Base-by-base conservation (phyloP, 2,888 invertebrate genomes). In the Carcina quercana region DNA sequence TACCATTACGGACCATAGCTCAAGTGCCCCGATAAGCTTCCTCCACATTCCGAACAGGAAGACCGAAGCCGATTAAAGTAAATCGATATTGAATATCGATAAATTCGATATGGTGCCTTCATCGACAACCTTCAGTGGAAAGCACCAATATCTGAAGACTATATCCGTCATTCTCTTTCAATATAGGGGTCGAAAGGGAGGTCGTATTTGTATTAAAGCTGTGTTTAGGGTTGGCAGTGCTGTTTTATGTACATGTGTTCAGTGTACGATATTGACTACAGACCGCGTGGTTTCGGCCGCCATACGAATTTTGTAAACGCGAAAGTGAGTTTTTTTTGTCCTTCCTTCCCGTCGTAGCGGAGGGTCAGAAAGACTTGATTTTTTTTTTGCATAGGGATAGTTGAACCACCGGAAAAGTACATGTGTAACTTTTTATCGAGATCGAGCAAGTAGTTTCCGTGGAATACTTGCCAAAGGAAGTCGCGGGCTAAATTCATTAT, bases 41-140 rank as follows among this genome's bases (percentile, higher is more conserved):
- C 17, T 17, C 17, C 17, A 17, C n/a, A 11, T 24, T 24, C 24
- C 24, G n/a, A 24, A 10, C 24, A 24, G 24, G 24, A 24, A 24
- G 24, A 20, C 20, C 10, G 26, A 5, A 15, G 28, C 19, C 33
- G 40, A 32, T 38, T 24, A 27, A 12, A 32, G 26, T 32, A 42
- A 30, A 28, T 13, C 43, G 44, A 47, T 42, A 48, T 48, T 42
- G 53, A 52, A 47, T 41, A 38, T 41, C 50, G 45, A 52, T 49
- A 45, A 34, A 42, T 35, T 42, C 35, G 34, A 41, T 43, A 32
- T 27, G 30, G 25, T 37, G 35, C 44, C 38, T 47, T 47, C 47
- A 44, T 49, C 44, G 37, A 34, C 35, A 33, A 46, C 38, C 38
- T 42, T 33, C 30, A 32, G 27, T 17, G n/a, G 19, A 7, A 19